These are phyloP conservation scores for Hypotaenidia okinawae DNA, from an alignment of 2,797 vertebrate genomes.

Conservation along the genomic window DNA sequence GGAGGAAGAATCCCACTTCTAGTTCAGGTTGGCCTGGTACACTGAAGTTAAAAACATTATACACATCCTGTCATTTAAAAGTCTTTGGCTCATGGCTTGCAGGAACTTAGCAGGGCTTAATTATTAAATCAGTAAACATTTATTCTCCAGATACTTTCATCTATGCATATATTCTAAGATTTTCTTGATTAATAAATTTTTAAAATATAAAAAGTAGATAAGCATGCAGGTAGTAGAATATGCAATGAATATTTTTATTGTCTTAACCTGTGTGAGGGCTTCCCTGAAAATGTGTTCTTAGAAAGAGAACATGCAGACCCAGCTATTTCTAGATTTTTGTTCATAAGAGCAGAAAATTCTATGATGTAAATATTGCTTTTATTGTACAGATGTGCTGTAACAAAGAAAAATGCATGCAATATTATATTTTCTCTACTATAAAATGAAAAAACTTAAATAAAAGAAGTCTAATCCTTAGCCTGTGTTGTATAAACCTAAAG, in stretches of 20 bases:
- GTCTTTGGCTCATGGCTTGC: slow-evolving; percentile 32
- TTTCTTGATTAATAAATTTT: background rate
- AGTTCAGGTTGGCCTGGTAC: background rate
- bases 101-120: slow-evolving; percentile 24
- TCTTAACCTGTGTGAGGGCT: background rate
- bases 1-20: slow-evolving; percentile 1
- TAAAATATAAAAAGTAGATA: background rate
- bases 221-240: background rate
- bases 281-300: background rate
- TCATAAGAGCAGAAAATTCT: slow-evolving; percentile 51
- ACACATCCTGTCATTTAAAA: slow-evolving; percentile 27
- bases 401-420: slow-evolving; percentile 59
- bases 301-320: slow-evolving; percentile 44
- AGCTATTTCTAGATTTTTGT: slow-evolving; percentile 17
- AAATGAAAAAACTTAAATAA: slow-evolving; percentile 69
- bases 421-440: slow-evolving; percentile 69
- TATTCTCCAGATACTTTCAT: slow-evolving; percentile 9
- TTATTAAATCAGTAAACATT: slow-evolving; percentile 1
- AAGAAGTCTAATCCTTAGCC: slow-evolving; percentile 58
- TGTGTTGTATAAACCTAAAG: slow-evolving; percentile 65
- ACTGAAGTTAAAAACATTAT: slow-evolving; percentile 5
- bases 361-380: slow-evolving; percentile 59
- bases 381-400: slow-evolving; percentile 66
- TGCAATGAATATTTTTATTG: background rate
- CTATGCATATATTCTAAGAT: background rate